Evolutionary conservation across 1,140 invertebrate species (phyloP), one percentile per base, ranked within the genome.

Genomic region (Yoshiicerus persimilis): DNA sequence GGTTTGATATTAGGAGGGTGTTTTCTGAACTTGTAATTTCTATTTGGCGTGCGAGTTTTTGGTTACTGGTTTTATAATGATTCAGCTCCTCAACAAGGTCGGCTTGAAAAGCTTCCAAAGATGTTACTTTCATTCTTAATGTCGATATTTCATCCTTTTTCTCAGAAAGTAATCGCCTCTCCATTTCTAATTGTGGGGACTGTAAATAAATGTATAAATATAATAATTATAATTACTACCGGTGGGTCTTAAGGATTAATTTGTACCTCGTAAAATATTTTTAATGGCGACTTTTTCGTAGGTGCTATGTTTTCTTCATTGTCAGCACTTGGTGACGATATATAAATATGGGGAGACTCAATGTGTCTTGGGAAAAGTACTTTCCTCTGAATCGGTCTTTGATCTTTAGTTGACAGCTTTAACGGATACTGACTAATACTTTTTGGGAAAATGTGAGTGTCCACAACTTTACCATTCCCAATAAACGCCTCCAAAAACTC

Each of bases 51-150:
- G 6, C 23, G 2, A 88, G 8, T 36, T 75, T 86, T 10, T 56
- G 8, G 34, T 75, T 75, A 23, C 47, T 36, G 13, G 47, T 88
- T 64, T 86, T 86, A 34, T 5, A 77, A 34, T 41, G 66, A 30
- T 13, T 77, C 32, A 88, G 20, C 56, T 88, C 87, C 11, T 88
- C 87, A 23, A 47, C 1, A 5, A 88, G 6, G 36, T 88, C 87
- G 1, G 4, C 11, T 66, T 88, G 83, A 62, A 56, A 86, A 1
- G 34, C 47, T 39, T 87, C 41, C 36, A 84, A 34, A 77, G 70
- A 20, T 20, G 70, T 10, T 36, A 77, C 20, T 36, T 34, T 77
- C 16, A 77, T n/a, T 34, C 32, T 36, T 20, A 77, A n/a, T 11
- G 11, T 2, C 0, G 70, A 36, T 77, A 77, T 36, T 36, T 77